Evolutionary conservation across 2,113 vertebrate species (phyloP), one percentile per base, ranked within the genome.

Genomic region (Lycaon pictus): DNA sequence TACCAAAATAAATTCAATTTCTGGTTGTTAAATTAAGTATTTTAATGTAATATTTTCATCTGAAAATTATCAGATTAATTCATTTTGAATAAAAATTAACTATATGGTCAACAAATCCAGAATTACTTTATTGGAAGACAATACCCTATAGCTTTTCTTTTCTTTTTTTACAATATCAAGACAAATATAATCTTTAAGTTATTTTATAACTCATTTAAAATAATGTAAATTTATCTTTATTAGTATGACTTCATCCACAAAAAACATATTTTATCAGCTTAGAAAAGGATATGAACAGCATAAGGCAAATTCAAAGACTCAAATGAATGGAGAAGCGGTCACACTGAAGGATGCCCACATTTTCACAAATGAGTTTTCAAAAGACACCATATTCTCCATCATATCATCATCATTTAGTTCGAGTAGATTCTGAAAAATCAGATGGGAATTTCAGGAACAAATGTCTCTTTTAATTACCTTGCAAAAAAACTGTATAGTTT

Each of bases 361-460:
- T 96, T 76, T 94, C 74, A 90, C 81, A 92, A 94, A 92, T 95
- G 72, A 93, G 77, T 90, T 97, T 91, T 96, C 65, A 95, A 97
- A 72, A 95, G 58, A 79, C 55, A 90, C 7, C 32, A 77, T 93
- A 88, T 97, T 96, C 82, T 93, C 95, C 56, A 93, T 80, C 56
- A 90, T 93, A 76, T 74, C 97, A 53, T 93, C 69, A 95, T 48
- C 32, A 80, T 88, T 91, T 92, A 79, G 32, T 91, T 89, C 93
- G 89, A 77, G 55, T 86, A 19, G 51, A 67, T 96, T 91, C 53
- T 85, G 51, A 97, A 96, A 95, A 93, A 76, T 91, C 63, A 93
- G 43, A 88, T 35, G 27, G 83, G 48, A 82, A 95, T 96, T 93
- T 97, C 60, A 95, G 96, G 60, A 88, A 81, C 58, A 97, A 96